Base-by-base conservation (phyloP, 1,140 invertebrate genomes). In the Batillaria attramentaria region DNA sequence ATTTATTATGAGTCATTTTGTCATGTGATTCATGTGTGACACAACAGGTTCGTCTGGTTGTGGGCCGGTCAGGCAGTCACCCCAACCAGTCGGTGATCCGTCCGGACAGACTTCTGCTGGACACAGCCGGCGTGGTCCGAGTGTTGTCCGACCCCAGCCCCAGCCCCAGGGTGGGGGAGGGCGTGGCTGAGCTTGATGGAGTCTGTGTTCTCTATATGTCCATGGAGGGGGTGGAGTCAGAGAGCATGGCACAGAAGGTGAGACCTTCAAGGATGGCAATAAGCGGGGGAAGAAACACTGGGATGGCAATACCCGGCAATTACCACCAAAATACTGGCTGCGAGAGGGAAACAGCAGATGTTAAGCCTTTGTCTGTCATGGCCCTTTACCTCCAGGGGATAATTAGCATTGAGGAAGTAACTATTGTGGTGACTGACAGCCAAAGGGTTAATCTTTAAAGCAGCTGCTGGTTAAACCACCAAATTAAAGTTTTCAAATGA, bases 41-140 rank as follows among this genome's bases (percentile, higher is more conserved):
- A 18, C 13, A 41, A 16, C 74, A 80, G 54, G 66, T 78, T 62
- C 72, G 72, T 5, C 41, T 74, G 46, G n/a, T 78, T 20, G 43
- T 77, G 79, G 78, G 16, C 39, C 85, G 84, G 76, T 82, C 16
- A 83, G 84, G 60, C 74, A 81, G 39, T 83, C 82, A 28, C 82
- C 84, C 54, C 83, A 84, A 77, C 80, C 33, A 72, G 78, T 66
- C 42, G 72, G 13, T 57, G 76, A 72, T 3, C 4, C 78, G 65
- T 33, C 72, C 65, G 10, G 39, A 41, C 54, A 33, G 50, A 13
- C 39, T 75, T 6, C 73, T 75, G 8, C 50, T 72, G 42, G 24
- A 79, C 81, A 43, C 81, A 79, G 18, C 76, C 75, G 28, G 74
- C 73, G 33, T 72, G 72, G 31, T 78, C 77, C 41, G 76, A n/a